phyloP scores from a whole-genome alignment of 2,888 invertebrate species.

The Pristionchus entomophagus region DNA sequence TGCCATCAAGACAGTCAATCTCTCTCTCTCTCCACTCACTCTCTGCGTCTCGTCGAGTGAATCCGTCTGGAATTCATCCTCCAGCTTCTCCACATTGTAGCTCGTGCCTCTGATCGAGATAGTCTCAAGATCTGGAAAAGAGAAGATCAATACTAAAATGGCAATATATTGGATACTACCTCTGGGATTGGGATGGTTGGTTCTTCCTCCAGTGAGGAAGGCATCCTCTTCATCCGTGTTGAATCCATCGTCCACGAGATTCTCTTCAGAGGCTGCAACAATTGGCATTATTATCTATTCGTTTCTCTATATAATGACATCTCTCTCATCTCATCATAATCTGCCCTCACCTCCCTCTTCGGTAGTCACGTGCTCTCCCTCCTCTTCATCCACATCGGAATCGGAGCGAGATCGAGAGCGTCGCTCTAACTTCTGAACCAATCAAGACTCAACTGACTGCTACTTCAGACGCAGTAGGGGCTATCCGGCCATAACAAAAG shows the following conservation, averaged over 20 bases:
- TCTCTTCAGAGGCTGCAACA: not conserved
- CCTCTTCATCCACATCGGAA: not conserved
- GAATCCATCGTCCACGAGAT: not conserved
- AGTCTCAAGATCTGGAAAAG: slow-evolving; percentile 51
- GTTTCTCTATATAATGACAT: too few species aligned
- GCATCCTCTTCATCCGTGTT: slow-evolving; percentile 2
- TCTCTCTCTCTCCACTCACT: slow-evolving; percentile 78
- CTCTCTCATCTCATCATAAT: too few species aligned
- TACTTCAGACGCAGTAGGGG: too few species aligned
- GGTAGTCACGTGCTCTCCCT: not conserved
- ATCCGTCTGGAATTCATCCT: slow-evolving; percentile 76
- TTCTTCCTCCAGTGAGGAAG: not conserved
- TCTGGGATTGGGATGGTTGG: not conserved
- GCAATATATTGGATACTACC: too few species aligned
- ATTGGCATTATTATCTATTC: not conserved
- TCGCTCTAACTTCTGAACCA: not conserved
- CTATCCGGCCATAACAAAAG: too few species aligned
- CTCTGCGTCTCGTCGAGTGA: slow-evolving; percentile 83
- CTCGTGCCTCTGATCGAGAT: slow-evolving; percentile 51
- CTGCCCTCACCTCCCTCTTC: not conserved
- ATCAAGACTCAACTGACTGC: too few species aligned
- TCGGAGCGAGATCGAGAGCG: not conserved
- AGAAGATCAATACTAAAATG: too few species aligned
- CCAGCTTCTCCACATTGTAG: slow-evolving; percentile 52
- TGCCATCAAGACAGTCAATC: not conserved